Conservation (phyloP, 1,140 invertebrate genomes). For the Eueides isabella region DNA sequence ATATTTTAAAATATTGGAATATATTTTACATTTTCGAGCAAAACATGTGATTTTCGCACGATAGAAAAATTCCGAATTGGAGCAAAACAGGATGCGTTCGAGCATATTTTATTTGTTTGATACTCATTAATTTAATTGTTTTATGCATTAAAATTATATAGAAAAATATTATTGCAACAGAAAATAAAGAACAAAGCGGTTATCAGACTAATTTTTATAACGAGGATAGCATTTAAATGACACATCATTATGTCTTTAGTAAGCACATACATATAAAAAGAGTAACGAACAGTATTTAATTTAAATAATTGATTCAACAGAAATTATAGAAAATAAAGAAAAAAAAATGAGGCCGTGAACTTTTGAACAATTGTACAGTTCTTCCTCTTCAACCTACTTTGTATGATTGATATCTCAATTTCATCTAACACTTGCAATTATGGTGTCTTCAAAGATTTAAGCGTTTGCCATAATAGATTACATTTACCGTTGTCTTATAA, state of each 20-base stretch:
- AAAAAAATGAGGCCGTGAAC: not conserved
- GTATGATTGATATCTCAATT: slow-evolving; percentile 47
- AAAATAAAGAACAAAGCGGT: no score
- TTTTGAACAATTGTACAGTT: slow-evolving; percentile 10
- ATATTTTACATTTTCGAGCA: not conserved
- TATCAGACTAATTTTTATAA: no score
- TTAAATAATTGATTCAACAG: not conserved
- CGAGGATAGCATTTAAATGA: not conserved
- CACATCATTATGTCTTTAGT: not conserved
- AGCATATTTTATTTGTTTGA: slow-evolving; percentile 13
- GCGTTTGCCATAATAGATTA: slow-evolving; percentile 12
- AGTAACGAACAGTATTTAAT: not conserved
- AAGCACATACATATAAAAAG: not conserved
- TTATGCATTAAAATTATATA: not conserved
- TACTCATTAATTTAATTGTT: not conserved
- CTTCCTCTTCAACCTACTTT: slow-evolving; percentile 37
- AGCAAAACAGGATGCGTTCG: slow-evolving; percentile 11
- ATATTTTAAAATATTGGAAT: slow-evolving; percentile 17
- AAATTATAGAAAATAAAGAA: not conserved
- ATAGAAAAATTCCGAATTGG: slow-evolving; percentile 16
- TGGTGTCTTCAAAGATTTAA: slow-evolving; percentile 25
- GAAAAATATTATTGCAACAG: no score
- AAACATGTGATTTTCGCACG: slow-evolving; percentile 14
- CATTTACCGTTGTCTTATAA: slow-evolving; percentile 34
- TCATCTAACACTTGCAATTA: slow-evolving; percentile 27